phyloP scores from a whole-genome alignment of 92 coral and sea anemone species.

The Porites divaricata region DNA sequence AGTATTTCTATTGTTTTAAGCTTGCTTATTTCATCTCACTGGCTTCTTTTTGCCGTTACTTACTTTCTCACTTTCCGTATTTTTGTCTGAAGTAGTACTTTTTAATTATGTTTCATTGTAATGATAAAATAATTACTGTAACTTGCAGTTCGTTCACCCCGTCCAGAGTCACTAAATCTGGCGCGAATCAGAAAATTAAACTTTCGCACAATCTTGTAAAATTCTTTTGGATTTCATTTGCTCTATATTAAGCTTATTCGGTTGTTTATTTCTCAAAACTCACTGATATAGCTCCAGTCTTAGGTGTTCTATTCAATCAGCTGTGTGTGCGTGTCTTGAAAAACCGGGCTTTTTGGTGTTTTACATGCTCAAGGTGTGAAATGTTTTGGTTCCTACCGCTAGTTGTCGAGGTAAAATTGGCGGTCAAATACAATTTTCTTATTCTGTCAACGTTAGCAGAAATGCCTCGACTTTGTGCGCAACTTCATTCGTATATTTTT shows the following conservation, averaged over 20 bases:
- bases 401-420: constrained; percentile 1
- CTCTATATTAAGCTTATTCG: constrained; percentile 12
- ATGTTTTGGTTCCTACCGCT: not conserved
- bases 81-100: not conserved
- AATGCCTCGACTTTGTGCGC: not conserved
- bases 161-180: not conserved
- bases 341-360: not conserved
- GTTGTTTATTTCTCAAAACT: constrained; percentile 26
- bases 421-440: not conserved
- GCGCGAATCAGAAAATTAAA: not conserved
- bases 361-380: not conserved
- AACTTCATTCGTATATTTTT: not conserved
- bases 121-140: not conserved
- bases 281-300: not conserved
- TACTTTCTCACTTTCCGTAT: not conserved
- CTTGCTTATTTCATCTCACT: too few species aligned
- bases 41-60: not conserved
- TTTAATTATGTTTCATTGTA: not conserved
- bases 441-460: not conserved
- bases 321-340: not conserved
- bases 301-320: not conserved
- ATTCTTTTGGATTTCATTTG: not conserved
- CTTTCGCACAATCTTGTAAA: not conserved
- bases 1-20: not conserved
- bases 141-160: not conserved